Conservation (phyloP, 2,797 vertebrate genomes). For the Girardinus metallicus region DNA sequence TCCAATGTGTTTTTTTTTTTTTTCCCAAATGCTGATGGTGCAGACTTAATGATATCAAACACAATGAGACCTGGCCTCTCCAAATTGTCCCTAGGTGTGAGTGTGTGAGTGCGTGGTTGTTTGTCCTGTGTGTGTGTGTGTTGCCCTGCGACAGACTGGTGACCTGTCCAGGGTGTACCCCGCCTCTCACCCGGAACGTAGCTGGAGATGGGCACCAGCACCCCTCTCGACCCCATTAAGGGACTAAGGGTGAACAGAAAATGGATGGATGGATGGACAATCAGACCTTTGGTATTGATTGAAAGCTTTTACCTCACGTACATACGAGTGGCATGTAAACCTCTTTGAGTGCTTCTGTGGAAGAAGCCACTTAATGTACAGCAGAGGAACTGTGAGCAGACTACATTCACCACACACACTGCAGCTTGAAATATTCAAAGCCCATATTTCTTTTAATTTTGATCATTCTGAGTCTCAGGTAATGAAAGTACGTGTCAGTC, state of each 20-base stretch:
- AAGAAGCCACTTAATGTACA: background rate
- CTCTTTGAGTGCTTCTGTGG: background rate
- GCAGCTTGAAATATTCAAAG: background rate
- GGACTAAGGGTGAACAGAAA: too few species aligned
- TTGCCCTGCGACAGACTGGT: too few species aligned
- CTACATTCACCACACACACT: background rate
- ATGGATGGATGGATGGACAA: too few species aligned
- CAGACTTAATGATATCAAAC: background rate
- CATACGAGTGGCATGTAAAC: background rate
- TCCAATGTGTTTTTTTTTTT: background rate
- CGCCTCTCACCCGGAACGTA: too few species aligned
- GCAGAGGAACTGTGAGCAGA: background rate
- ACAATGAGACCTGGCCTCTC: background rate
- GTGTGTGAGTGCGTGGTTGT: too few species aligned
- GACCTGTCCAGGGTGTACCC: too few species aligned
- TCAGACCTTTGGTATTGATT: constrained; percentile 1
- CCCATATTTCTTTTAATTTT: background rate
- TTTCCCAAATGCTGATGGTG: background rate
- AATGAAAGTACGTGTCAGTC: background rate
- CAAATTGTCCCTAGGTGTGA: too few species aligned
- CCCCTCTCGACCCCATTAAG: too few species aligned
- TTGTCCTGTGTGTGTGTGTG: too few species aligned
- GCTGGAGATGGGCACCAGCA: too few species aligned
- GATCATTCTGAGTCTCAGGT: background rate
- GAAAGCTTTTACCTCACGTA: background rate